Evolutionary conservation across 2,888 invertebrate species (phyloP), one percentile per base, ranked within the genome.

Genomic region (Lithophane ornitopus): DNA sequence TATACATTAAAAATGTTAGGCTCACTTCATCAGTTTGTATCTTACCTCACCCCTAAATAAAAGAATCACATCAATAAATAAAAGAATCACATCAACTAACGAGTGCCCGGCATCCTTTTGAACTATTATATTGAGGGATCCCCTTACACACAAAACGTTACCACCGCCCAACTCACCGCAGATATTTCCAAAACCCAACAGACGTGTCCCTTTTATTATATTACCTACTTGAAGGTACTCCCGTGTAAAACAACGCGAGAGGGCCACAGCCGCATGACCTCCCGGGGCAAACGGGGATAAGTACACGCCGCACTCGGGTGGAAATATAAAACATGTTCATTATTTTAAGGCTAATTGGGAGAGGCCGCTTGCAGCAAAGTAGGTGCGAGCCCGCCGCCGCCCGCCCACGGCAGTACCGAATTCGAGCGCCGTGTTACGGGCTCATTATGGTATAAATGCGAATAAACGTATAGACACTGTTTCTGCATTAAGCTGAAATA

Each of bases 251-350:
- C 91, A 92, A 88, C 88, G 81, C 86, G 89, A 90, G 90, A 92
- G 93, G 93, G 93, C 92, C 91, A 87, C 90, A 90, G 90, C 92
- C 93, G 93, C 93, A 94, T 94, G 95, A 95, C 95, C 95, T 95
- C 95, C 95, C 93, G 94, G 94, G 95, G 95, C 95, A 94, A 94
- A 92, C 92, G 92, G 94, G 94, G 95, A 94, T 93, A 93, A 95
- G 93, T 94, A 95, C 95, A 95, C 90, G 94, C 95, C 94, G 94
- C 95, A 94, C 94, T 95, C 95, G 91, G 92, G 93, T 95, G 94
- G 93, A 95, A 96, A 95, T 96, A 96, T 96, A 96, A 96, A 96
- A 96, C 96, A 96, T 96, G 96, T 96, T 96, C 96, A 96, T 97
- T 96, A 96, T 96, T 96, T 95, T 95, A 95, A 94, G 95, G 96